These are phyloP conservation scores for Hydrolagus affinis DNA, from an alignment of 2,113 vertebrate genomes.

Conservation along the genomic window DNA sequence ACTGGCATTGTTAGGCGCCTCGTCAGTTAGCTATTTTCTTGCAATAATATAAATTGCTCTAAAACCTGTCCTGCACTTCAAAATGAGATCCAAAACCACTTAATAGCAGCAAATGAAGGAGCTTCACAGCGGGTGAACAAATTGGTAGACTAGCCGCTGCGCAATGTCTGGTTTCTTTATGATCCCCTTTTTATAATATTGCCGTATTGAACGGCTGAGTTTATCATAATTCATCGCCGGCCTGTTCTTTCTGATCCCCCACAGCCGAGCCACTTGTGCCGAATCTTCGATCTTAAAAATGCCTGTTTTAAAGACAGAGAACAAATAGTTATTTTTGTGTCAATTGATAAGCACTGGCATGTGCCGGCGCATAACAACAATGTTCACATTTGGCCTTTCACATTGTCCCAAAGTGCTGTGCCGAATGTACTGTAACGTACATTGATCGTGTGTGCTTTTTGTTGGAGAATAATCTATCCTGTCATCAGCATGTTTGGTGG, in stretches of 20 bases:
- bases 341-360: neutral
- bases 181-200: constrained; percentile 19
- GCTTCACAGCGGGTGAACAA: neutral
- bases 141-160: constrained; percentile 14
- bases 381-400: neutral
- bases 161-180: constrained; percentile 21
- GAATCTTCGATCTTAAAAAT: constrained; percentile 29
- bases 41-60: neutral
- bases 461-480: too few species aligned
- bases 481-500: too few species aligned
- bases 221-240: constrained; percentile 29
- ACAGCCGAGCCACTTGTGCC: neutral
- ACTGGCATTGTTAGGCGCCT: neutral
- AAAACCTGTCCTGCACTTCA: neutral
- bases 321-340: neutral
- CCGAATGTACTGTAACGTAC: too few species aligned
- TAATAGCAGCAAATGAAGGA: neutral
- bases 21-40: neutral
- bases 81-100: neutral
- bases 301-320: neutral
- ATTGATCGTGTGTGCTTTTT: too few species aligned
- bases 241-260: constrained; percentile 17
- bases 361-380: neutral
- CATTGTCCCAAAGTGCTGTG: too few species aligned
- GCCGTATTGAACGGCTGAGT: neutral